These are phyloP conservation scores for Nixonia krombeini DNA, from an alignment of 1,140 invertebrate species.

Conservation along the genomic window DNA sequence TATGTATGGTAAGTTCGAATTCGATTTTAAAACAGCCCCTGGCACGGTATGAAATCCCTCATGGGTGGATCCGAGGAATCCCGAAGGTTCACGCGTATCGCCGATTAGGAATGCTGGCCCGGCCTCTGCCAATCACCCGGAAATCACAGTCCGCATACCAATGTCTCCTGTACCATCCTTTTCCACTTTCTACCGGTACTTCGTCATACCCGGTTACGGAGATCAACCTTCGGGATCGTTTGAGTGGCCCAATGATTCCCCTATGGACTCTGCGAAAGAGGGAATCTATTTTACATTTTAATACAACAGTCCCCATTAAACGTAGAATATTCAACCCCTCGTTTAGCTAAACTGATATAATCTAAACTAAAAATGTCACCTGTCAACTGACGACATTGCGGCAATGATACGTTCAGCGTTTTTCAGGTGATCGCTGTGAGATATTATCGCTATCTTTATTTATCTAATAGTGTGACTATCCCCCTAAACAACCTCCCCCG, in stretches of 20 bases:
- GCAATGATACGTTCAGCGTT: too few relatives aligned
- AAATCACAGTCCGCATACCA: conserved; percentile 53
- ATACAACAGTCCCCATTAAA: too few relatives aligned
- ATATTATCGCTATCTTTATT: too few relatives aligned
- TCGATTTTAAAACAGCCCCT: conserved; percentile 4
- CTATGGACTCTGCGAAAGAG: neutral
- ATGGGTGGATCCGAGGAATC: neutral
- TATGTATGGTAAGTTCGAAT: conserved; percentile 4
- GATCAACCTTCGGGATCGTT: neutral
- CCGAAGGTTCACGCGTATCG: conserved; percentile 8
- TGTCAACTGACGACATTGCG: too few relatives aligned
- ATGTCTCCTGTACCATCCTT: conserved; percentile 34
- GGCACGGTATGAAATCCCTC: conserved; percentile 8
- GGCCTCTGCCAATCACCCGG: conserved; percentile 55
- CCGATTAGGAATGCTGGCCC: conserved; percentile 50
- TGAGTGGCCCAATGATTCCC: neutral
- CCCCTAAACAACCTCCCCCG: too few relatives aligned
- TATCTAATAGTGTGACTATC: too few relatives aligned
- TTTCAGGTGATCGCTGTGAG: too few relatives aligned
- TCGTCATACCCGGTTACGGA: neutral
- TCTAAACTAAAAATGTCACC: too few relatives aligned
- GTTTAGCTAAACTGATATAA: too few relatives aligned
- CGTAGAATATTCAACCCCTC: too few relatives aligned
- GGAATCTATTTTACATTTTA: neutral
- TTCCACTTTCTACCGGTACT: neutral